A percentile compares a stretch with the other conserved stretches of the same genome.
Evolutionary conservation across 2,888 invertebrate genomes (phyloP).

Genomic region (Dichetophora obliterata): DNA sequence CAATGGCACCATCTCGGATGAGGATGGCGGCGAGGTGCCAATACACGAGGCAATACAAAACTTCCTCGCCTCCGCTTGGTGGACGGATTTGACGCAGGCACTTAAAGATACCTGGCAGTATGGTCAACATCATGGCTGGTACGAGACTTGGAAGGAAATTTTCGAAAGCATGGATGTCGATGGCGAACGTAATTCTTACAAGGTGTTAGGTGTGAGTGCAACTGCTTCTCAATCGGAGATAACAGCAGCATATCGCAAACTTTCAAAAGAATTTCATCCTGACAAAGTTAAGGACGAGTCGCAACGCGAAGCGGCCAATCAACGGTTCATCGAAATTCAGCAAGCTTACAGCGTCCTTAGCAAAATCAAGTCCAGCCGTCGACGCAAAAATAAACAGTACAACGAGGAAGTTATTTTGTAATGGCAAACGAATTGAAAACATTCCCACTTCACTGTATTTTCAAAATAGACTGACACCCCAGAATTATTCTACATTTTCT

Average conservation of each 20-base stretch:
- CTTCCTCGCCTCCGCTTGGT: conserved; percentile 90
- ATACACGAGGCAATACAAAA: conserved; percentile 89
- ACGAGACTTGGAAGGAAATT: conserved; percentile 88
- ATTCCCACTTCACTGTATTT: not conserved
- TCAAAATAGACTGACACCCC: not conserved
- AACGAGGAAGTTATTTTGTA: conserved; percentile 68
- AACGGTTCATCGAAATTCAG: conserved; percentile 92
- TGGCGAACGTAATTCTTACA: conserved; percentile 91
- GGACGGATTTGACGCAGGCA: conserved; percentile 84
- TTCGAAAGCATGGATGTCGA: conserved; percentile 89
- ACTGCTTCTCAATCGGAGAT: conserved; percentile 89
- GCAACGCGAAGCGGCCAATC: conserved; percentile 80
- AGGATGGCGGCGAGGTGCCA: conserved; percentile 88
- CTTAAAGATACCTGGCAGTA: conserved; percentile 82
- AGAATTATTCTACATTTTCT: not conserved
- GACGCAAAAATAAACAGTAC: conserved; percentile 80
- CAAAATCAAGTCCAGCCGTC: conserved; percentile 83
- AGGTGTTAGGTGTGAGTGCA: conserved; percentile 83
- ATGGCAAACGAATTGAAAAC: not conserved
- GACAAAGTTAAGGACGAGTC: conserved; percentile 87
- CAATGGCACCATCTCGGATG: conserved; percentile 87
- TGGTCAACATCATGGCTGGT: conserved; percentile 89
- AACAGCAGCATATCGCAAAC: conserved; percentile 82
- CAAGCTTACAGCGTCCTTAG: conserved; percentile 92
- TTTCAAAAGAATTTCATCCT: conserved; percentile 91